These are phyloP conservation scores for Disparrhopalites patrizii DNA, from an alignment of 2,888 invertebrate genomes.

Conservation along the genomic window DNA sequence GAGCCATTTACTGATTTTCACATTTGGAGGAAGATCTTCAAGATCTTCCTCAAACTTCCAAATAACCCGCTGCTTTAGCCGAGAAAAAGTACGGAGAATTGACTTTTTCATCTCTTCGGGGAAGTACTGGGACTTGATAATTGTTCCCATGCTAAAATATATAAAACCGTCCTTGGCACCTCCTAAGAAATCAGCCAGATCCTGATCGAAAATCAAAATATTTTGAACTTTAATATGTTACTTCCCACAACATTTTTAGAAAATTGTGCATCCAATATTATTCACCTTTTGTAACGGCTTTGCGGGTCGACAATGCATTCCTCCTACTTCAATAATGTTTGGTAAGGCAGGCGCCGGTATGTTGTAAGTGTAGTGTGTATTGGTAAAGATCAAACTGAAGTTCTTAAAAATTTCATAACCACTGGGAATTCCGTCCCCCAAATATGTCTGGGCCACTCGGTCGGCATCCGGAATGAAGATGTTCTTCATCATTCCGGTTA, in stretches of 20 bases:
- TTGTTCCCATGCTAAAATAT: not conserved
- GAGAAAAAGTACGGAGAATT: not conserved
- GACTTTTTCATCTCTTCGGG: not conserved
- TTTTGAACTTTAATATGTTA: too few species aligned
- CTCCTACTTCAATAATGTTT: conserved; percentile 44
- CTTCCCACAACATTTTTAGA: not conserved
- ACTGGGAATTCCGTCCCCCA: conserved; percentile 33
- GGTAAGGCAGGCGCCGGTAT: conserved; percentile 44
- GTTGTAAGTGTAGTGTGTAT: conserved; percentile 45
- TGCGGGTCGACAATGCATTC: conserved; percentile 47
- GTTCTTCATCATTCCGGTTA: too few species aligned
- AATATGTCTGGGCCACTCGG: too few species aligned
- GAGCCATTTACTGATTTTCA: not conserved
- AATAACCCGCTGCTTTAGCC: not conserved
- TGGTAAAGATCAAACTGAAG: conserved; percentile 43
- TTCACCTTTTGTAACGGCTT: conserved; percentile 45
- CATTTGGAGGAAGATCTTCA: not conserved
- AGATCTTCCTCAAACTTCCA: not conserved
- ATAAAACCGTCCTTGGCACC: not conserved
- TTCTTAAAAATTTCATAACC: conserved; percentile 41
- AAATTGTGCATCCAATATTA: not conserved
- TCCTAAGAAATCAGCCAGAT: not conserved
- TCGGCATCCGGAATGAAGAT: too few species aligned
- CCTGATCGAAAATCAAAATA: too few species aligned
- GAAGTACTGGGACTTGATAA: not conserved